Evolutionary conservation across 1,140 invertebrate genomes (phyloP).

Genomic region (Drosophila paulistorum): DNA sequence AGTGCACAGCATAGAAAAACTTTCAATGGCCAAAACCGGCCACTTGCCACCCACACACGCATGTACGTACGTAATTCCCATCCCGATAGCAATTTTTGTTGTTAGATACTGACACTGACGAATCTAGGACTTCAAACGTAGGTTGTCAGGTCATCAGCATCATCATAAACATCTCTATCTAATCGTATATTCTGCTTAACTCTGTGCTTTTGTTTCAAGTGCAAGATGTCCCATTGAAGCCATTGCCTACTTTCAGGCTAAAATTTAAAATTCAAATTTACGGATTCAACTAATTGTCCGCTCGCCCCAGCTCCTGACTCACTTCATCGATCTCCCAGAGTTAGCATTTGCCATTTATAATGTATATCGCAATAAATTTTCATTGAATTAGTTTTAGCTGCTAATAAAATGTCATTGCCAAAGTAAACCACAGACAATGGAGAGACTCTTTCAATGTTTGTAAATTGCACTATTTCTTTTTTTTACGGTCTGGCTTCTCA

Average conservation of each 20-base stretch:
- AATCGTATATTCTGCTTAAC: neutral
- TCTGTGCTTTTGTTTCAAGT: neutral
- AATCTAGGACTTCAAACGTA: neutral
- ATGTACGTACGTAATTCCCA: neutral
- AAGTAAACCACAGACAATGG: conserved; percentile 57
- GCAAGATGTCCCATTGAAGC: neutral
- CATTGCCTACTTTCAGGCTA: conserved; percentile 46
- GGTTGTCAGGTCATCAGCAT: neutral
- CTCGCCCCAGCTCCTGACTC: no score
- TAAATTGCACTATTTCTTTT: conserved; percentile 50
- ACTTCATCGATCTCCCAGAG: neutral
- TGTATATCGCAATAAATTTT: conserved; percentile 31
- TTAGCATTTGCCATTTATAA: conserved; percentile 42
- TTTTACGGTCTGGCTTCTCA: conserved; percentile 12
- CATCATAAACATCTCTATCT: neutral
- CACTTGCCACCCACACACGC: neutral
- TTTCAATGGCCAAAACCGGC: neutral
- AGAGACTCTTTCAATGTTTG: conserved; percentile 17
- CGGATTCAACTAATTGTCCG: neutral
- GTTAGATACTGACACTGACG: neutral
- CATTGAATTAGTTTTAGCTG: conserved; percentile 65
- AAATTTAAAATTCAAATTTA: conserved; percentile 38
- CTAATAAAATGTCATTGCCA: conserved; percentile 63
- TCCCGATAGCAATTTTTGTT: neutral
- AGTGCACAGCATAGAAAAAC: conserved; percentile 18